Evolutionary conservation across 1,140 invertebrate species (phyloP), one percentile per base, ranked within the genome.

Genomic region (Tribolium madens): DNA sequence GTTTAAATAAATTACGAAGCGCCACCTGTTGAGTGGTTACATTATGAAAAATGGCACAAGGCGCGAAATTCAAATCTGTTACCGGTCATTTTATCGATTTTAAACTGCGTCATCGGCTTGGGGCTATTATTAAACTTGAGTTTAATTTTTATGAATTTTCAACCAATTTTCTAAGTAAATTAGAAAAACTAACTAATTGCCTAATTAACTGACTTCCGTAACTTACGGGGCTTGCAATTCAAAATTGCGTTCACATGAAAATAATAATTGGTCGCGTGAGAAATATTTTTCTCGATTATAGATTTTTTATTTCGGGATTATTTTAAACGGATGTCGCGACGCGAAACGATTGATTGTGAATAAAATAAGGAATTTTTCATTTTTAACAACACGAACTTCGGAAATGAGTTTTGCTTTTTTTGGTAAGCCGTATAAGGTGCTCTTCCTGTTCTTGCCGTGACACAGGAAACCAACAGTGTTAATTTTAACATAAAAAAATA

Each of bases 1-100:
- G 57, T 64, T 64, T 64, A 64, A 64, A 64, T 64, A 64, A 64
- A 64, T 64, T 33, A 64, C 10, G 21, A 64, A 64, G 57, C 57
- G 57, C 57, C 57, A 64, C 57, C 57, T 64, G 57, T 64, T 64
- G 57, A 64, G 57, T 33, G 57, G 26, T 12, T 36, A 36, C 18
- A 26, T 64, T 64, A 64, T 10, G 57, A 15, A 10, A 26, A 33
- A 33, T 64, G 7, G 3, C 10, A 5, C 10, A 3, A 9, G 6
- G 57, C 57, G 57, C 21, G 57, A 36, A 42, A 13, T 64, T 64
- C 31, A 33, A 64, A 64, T 15, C 26, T 13, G 14, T 10, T 4
- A 31, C 53, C 18, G n/a, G 3, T 64, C 10, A 2, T 57, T 64
- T 33, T 64, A 64, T 64, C 14, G 57, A 64, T 64, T 64, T n/a